These are phyloP conservation scores for Caenorhabditis panamensis DNA, from an alignment of 2,888 invertebrate species.

Conservation along the genomic window DNA sequence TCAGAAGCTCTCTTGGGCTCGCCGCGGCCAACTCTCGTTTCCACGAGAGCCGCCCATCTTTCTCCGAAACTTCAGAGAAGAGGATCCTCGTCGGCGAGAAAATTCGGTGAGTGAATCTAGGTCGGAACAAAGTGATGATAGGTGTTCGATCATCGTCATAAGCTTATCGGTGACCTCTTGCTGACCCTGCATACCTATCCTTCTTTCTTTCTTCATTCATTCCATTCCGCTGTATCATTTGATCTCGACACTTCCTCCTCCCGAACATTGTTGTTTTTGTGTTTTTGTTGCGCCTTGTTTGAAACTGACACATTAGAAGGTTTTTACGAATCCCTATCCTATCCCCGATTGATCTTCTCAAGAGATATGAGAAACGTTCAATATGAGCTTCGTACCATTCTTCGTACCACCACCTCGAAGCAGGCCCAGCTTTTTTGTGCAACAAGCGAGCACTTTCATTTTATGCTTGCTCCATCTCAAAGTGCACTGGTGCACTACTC, in stretches of 20 bases:
- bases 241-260: conserved; percentile 22
- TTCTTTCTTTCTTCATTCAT: conserved; percentile 16
- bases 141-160: conserved; percentile 56
- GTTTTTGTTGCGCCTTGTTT: not conserved
- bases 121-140: conserved; percentile 24
- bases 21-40: conserved; percentile 42
- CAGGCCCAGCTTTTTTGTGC: no score
- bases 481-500: not conserved
- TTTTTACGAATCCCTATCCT: not conserved
- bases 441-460: no score
- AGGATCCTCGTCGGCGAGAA: conserved; percentile 50
- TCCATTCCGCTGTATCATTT: conserved; percentile 2
- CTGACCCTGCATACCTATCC: conserved; percentile 42
- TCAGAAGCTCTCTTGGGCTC: conserved; percentile 16
- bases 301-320: not conserved
- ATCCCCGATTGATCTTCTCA: not conserved
- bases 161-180: conserved; percentile 58
- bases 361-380: not conserved
- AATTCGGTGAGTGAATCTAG: conserved; percentile 52
- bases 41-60: conserved; percentile 58
- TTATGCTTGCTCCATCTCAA: not conserved
- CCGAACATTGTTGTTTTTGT: not conserved
- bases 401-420: no score
- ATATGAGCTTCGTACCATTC: no score
- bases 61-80: conserved; percentile 60